Percentiles rank a stretch among this genome's conserved stretches.
These are phyloP conservation scores for Omphaloscelis lunosa DNA, from an alignment of 2,888 invertebrate species.

Conservation along the genomic window DNA sequence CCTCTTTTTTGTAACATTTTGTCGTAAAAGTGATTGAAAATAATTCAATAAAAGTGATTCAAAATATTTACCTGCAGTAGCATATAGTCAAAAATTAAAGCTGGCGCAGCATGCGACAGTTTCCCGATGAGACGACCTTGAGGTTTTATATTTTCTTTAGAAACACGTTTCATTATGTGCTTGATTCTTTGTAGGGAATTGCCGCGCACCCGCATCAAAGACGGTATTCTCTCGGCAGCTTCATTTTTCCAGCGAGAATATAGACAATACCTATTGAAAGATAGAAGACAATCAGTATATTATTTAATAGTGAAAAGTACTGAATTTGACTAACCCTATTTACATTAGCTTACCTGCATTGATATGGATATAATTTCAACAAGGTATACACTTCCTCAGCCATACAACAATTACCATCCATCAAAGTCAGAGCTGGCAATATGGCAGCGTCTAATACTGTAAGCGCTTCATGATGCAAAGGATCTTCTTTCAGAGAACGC, in stretches of 20 bases:
- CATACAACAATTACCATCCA: conserved; percentile 98
- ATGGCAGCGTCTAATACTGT: conserved; percentile 97
- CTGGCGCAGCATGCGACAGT: conserved; percentile 98
- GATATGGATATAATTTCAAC: conserved; percentile 96
- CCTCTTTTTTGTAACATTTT: not conserved
- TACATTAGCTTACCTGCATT: conserved; percentile 91
- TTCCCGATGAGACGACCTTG: conserved; percentile 99
- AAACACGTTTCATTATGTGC: conserved; percentile 98
- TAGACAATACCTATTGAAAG: conserved; percentile 93
- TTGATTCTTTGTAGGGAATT: conserved; percentile 97
- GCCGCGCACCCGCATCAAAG: conserved; percentile 95
- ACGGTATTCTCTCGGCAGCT: conserved; percentile 93
- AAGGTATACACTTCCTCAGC: conserved; percentile 99
- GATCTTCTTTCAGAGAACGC: conserved; percentile 85
- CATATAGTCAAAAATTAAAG: conserved; percentile 99
- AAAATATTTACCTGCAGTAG: conserved; percentile 88
- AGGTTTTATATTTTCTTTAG: conserved; percentile 99
- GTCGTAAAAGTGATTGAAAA: not conserved
- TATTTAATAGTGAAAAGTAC: not conserved
- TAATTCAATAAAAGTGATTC: not conserved
- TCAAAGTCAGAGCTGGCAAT: conserved; percentile 96
- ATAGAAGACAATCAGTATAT: conserved; percentile 7
- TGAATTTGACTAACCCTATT: not conserved
- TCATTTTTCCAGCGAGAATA: conserved; percentile 99
- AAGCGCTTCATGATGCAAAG: conserved; percentile 95